Base-by-base conservation (phyloP, 2,888 invertebrate species). In the Sympetrum striolatum region DNA sequence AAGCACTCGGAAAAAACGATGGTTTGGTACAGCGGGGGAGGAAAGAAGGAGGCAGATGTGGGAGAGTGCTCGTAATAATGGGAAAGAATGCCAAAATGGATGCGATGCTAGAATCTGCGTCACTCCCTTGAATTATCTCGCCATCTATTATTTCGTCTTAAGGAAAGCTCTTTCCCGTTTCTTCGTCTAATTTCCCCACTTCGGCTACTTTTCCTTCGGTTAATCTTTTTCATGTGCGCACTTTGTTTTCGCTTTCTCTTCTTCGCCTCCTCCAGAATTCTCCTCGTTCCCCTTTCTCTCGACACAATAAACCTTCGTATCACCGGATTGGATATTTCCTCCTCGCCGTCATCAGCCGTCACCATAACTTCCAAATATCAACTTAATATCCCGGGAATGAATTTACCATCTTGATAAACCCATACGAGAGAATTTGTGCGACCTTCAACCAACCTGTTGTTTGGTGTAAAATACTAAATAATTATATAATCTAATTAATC, bases 321-420 rank as follows among this genome's bases (percentile, higher is more conserved):
- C 86, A 22, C 58, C 60, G 60, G 86, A 58, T 86, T 37, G 86
- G 60, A 53, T 53, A 53, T 60, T 86, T 86, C 58, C 60, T 86
- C 60, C 86, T 37, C 86, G 60, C 86, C 58, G 8, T 60, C 81
- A 25, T 60, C 86, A 60, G 22, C 60, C 60, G 53, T 86, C 58
- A 37, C 60, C 86, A 37, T 86, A 86, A 86, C 86, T 60, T 60
- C 86, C 58, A 35, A 86, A 86, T 60, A 86, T 86, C 86, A 60
- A 86, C 35, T 37, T 86, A 86, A 86, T 86, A 60, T 86, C 86
- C 37, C 35, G 53, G 35, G 60, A 86, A 58, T 58, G 53, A 58
- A 86, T 86, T 53, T 58, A 86, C 58, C 86, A 58, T 60, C 53
- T 86, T 60, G 53, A 86, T 86, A 86, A 86, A 86, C 53, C 35